Conservation (phyloP, 2,113 vertebrate species). For the Alexandromys fortis region DNA sequence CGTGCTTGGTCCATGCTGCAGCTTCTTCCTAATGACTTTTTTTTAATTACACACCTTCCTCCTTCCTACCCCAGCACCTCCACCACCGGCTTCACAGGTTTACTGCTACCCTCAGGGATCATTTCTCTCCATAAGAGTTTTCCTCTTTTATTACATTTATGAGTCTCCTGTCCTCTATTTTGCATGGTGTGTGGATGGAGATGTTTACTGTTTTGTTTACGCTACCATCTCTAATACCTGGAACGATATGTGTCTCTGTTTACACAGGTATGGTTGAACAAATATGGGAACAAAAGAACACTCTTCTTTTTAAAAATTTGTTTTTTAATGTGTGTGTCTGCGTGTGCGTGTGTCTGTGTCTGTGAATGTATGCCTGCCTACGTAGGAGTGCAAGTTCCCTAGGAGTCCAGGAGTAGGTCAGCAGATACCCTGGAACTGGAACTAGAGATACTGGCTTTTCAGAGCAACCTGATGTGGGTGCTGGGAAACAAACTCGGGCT, state of each 20-base stretch:
- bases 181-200: neutral
- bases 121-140: neutral
- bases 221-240: neutral
- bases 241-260: neutral
- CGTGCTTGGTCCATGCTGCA: neutral
- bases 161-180: neutral
- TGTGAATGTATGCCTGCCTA: neutral
- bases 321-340: neutral
- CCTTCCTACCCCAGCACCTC: neutral
- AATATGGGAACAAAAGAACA: neutral
- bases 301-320: neutral
- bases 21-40: neutral
- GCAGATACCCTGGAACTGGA: neutral
- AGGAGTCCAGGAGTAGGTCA: neutral
- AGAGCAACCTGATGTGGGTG: too few species aligned
- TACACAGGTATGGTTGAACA: neutral
- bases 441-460: neutral
- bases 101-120: neutral
- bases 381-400: too few species aligned
- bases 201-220: neutral
- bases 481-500: neutral
- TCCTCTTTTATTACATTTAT: neutral
- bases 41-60: neutral
- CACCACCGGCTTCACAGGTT: neutral
- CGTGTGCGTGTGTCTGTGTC: fast-evolving